Percentiles rank a stretch among this genome's conserved stretches.
Conservation (phyloP, 2,113 vertebrate species). For the Cebus imitator region DNA sequence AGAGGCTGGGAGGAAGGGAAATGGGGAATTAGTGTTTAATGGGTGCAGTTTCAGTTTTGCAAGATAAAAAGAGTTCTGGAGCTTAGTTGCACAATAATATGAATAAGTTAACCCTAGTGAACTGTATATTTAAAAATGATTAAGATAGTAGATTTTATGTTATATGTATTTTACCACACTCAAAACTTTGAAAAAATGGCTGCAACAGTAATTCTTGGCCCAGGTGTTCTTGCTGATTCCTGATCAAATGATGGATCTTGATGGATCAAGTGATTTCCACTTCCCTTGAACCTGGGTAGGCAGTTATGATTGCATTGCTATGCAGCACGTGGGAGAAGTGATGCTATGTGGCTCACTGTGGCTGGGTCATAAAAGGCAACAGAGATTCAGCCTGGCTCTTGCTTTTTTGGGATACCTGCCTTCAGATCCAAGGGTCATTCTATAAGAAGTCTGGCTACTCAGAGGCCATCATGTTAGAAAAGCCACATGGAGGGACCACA, state of each 20-base stretch:
- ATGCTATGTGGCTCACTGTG: neutral
- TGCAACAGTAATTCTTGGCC: neutral
- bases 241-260: neutral
- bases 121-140: neutral
- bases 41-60: neutral
- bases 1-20: neutral
- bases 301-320: neutral
- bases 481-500: neutral
- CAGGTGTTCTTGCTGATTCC: neutral
- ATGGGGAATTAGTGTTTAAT: neutral
- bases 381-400: neutral
- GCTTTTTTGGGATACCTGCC: neutral
- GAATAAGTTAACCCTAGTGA: neutral
- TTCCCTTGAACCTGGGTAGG: neutral
- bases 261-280: neutral
- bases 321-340: neutral
- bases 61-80: neutral
- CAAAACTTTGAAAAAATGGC: neutral
- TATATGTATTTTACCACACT: neutral
- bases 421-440: neutral
- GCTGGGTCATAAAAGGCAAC: neutral
- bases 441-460: neutral
- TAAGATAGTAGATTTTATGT: neutral
- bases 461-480: neutral
- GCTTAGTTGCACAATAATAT: neutral